Evolutionary conservation across 2,113 vertebrate species (phyloP), one percentile per base, ranked within the genome.

Genomic region (Camelus bactrianus): DNA sequence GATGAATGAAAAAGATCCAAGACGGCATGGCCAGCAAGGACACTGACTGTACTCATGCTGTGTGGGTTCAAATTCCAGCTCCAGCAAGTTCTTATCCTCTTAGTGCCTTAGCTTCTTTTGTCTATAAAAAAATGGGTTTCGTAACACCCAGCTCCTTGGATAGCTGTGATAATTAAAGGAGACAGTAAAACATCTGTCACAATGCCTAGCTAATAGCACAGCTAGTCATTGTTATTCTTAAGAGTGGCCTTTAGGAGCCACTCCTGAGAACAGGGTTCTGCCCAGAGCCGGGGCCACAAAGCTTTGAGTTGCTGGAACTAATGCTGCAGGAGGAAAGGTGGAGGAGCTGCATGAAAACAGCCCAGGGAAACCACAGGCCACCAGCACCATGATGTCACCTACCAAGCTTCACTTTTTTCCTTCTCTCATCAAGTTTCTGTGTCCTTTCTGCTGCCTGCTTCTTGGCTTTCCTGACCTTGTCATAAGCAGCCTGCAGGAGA

Each of bases 351-450:
- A 67, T 15, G 50, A 54, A 35, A 69, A 88, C 0, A 26, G 20
- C 54, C 48, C 32, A 9, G 67, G 64, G 60, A 76, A 52, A 52
- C 60, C 8, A 7, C 12, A 42, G 72, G 26, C 69, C 17, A 24
- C 26, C 50, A 17, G 62, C 1, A 56, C 62, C 11, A 32, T 0
- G 0, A n/a, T 8, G 30, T 22, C 79, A 96, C 98, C 98, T 97
- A 99, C 99, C 99, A n/a, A 99, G 99, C 93, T 99, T 99, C 32
- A 99, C 99, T 98, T 99, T 99, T 98, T 99, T 99, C 76, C 99
- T 99, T 95, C 99, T 99, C 91, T 99, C 99, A 85, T 99, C 99
- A 16, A 99, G 99, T 84, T 98, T 99, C 42, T 98, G 98, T 81
- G 98, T 99, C 97, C 99, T 99, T 96, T 99, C 99, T 94, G 99